phyloP scores from a whole-genome alignment of 2,888 invertebrate genomes.

The Synanthedon formicaeformis region DNA sequence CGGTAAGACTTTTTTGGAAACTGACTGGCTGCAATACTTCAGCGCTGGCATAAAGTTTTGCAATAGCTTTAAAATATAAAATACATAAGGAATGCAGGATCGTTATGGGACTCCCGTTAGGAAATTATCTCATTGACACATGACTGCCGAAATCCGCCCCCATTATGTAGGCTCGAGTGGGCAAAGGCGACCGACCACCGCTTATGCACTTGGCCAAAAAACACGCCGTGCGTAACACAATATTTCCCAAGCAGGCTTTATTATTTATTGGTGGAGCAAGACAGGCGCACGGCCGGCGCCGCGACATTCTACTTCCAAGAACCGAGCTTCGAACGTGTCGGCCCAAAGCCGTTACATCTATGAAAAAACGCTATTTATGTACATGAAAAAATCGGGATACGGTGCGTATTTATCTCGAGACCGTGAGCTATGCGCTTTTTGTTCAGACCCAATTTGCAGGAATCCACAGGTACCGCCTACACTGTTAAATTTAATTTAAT shows the following conservation, averaged over 20 bases:
- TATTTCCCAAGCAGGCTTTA: slow-evolving; percentile 67
- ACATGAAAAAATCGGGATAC: slow-evolving; percentile 56
- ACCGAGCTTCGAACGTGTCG: slow-evolving; percentile 53
- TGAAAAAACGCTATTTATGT: slow-evolving; percentile 69
- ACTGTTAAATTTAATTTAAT: slow-evolving; percentile 46
- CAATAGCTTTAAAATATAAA: no score
- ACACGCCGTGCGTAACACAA: slow-evolving; percentile 64
- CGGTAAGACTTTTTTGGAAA: no score
- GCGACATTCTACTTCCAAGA: slow-evolving; percentile 62
- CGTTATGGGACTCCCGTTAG: no score
- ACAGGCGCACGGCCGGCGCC: slow-evolving; percentile 33
- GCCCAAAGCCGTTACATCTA: slow-evolving; percentile 59
- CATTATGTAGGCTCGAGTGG: slow-evolving; percentile 45
- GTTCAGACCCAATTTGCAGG: slow-evolving; percentile 53
- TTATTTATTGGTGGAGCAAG: slow-evolving; percentile 60
- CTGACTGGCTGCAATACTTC: no score
- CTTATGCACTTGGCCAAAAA: slow-evolving; percentile 50
- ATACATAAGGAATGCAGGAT: no score
- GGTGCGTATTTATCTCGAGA: slow-evolving; percentile 52
- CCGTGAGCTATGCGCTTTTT: slow-evolving; percentile 59
- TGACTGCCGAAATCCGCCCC: slow-evolving; percentile 32
- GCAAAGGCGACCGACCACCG: slow-evolving; percentile 33
- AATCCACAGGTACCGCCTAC: slow-evolving; percentile 54
- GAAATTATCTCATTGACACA: slow-evolving; percentile 2
- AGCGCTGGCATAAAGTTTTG: no score